These are phyloP conservation scores for Oryzaephilus surinamensis DNA, from an alignment of 1,140 invertebrate species.

Conservation along the genomic window DNA sequence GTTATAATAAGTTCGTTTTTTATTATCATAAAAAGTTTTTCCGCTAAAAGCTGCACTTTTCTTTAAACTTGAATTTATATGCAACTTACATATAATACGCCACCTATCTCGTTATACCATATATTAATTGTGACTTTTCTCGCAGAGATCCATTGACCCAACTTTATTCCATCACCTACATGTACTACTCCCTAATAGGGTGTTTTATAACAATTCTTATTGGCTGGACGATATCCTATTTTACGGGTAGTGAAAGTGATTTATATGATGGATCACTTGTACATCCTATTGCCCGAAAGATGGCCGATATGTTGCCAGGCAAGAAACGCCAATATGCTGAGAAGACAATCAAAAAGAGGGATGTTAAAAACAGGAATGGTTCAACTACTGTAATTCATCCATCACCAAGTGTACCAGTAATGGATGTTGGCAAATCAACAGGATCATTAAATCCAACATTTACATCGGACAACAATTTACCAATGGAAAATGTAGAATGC, in stretches of 20 bases:
- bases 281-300: slow-evolving; percentile 49
- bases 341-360: slow-evolving; percentile 6
- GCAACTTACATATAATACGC: no score
- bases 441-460: slow-evolving; percentile 19
- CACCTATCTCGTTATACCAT: no score
- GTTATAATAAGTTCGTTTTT: no score
- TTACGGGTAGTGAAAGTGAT: slow-evolving; percentile 51
- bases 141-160: slow-evolving; percentile 44
- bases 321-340: slow-evolving; percentile 31
- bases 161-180: slow-evolving; percentile 59
- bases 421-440: slow-evolving; percentile 9
- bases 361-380: slow-evolving; percentile 1
- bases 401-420: slow-evolving; percentile 1
- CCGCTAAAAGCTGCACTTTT: no score
- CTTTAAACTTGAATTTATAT: no score
- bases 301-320: slow-evolving; percentile 46
- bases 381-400: slow-evolving; percentile 1
- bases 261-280: slow-evolving; percentile 55
- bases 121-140: no score
- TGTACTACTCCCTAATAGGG: slow-evolving; percentile 64
- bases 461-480: no score
- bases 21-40: no score
- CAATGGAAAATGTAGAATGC: no score
- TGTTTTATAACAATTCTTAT: slow-evolving; percentile 53
- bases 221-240: slow-evolving; percentile 51